Evolutionary conservation across 2,797 vertebrate genomes (phyloP).

Genomic region (Helicolenus hilgendorfi): DNA sequence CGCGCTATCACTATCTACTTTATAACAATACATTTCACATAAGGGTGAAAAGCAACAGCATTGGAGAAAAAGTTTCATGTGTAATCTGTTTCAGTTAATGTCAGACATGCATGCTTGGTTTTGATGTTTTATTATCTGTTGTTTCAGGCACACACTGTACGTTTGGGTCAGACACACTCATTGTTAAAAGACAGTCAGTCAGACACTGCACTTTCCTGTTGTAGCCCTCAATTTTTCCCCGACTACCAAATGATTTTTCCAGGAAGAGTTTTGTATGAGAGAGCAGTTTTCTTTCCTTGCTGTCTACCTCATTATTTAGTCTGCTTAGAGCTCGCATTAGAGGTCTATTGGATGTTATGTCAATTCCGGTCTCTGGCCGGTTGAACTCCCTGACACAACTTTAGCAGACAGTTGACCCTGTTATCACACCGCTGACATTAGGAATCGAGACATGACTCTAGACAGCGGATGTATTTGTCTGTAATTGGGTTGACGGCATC

Average conservation of each 20-base stretch:
- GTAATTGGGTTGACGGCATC: constrained; percentile 20
- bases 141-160: neutral
- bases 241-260: neutral
- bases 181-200: neutral
- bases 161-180: neutral
- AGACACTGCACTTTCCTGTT: neutral
- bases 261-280: neutral
- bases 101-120: neutral
- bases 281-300: neutral
- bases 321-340: neutral
- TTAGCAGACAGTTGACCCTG: constrained; percentile 60
- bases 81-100: neutral
- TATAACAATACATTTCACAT: neutral
- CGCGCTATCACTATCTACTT: too few species aligned
- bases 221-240: neutral
- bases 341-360: constrained; percentile 10
- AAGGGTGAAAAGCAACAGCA: neutral
- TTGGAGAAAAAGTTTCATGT: neutral
- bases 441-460: constrained; percentile 43
- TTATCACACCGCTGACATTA: constrained; percentile 57
- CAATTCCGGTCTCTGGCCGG: constrained; percentile 24
- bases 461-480: constrained; percentile 34
- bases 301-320: constrained; percentile 8
- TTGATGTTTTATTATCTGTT: neutral
- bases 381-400: constrained; percentile 47